These are phyloP conservation scores for Pipistrellus pipistrellus DNA, from an alignment of 2,797 vertebrate genomes.

Conservation along the genomic window DNA sequence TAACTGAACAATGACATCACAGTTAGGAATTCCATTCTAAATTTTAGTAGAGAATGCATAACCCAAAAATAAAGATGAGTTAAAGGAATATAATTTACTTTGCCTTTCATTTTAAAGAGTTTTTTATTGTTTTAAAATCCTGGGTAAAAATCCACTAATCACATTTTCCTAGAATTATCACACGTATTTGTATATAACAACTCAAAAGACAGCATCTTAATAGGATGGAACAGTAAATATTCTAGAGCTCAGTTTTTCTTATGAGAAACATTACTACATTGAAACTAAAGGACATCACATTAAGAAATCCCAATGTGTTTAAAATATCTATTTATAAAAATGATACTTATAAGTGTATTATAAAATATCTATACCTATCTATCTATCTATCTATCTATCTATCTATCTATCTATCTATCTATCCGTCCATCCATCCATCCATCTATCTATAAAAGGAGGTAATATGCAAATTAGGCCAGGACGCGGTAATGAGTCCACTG, in stretches of 20 bases:
- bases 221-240: background rate
- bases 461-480: too few species aligned
- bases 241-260: background rate
- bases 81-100: slow-evolving; percentile 59
- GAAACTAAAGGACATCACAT: background rate
- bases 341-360: background rate
- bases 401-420: too few species aligned
- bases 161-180: slow-evolving; percentile 12
- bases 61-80: slow-evolving; percentile 33
- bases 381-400: too few species aligned
- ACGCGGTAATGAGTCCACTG: too few species aligned
- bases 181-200: background rate
- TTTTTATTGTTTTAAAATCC: slow-evolving; percentile 59
- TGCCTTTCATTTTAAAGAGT: slow-evolving; percentile 40
- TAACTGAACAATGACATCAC: slow-evolving; percentile 12
- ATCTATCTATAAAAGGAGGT: too few species aligned
- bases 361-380: background rate
- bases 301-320: background rate
- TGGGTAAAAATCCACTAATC: slow-evolving; percentile 18
- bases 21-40: slow-evolving; percentile 53
- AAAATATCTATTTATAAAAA: slow-evolving; percentile 42
- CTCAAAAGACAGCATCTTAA: background rate
- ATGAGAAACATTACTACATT: slow-evolving; percentile 18
- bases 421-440: too few species aligned
- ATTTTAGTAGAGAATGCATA: slow-evolving; percentile 46